Evolutionary conservation across 2,888 invertebrate species (phyloP).

Genomic region (Morpho deidamia): DNA sequence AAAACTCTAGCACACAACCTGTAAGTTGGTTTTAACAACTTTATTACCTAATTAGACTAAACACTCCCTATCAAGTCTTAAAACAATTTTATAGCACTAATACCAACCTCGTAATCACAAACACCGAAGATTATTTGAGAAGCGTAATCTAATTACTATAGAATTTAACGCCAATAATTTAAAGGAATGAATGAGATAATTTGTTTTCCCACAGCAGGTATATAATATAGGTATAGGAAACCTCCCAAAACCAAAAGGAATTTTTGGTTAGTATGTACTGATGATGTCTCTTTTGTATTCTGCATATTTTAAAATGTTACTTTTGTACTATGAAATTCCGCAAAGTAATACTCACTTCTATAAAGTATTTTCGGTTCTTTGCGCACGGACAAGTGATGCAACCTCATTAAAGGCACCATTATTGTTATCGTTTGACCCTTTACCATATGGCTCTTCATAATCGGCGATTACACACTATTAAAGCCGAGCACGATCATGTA

Average conservation of each 20-base stretch:
- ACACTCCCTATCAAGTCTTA: slow-evolving; percentile 44
- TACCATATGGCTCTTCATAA: slow-evolving; percentile 23
- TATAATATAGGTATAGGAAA: slow-evolving; percentile 9
- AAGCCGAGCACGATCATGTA: too few species aligned
- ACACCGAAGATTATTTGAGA: slow-evolving; percentile 35
- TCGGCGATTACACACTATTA: too few species aligned
- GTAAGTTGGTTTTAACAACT: slow-evolving; percentile 50
- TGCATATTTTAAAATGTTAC: too few species aligned
- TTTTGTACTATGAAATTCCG: too few species aligned
- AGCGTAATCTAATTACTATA: slow-evolving; percentile 33
- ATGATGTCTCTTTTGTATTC: background rate
- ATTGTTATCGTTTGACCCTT: slow-evolving; percentile 28
- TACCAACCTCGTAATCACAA: slow-evolving; percentile 30
- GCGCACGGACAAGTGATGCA: slow-evolving; percentile 6
- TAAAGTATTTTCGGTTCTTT: slow-evolving; percentile 1
- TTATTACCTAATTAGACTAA: slow-evolving; percentile 48
- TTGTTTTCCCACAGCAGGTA: slow-evolving; percentile 12
- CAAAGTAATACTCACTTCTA: too few species aligned
- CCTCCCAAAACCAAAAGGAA: background rate
- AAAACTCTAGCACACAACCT: slow-evolving; percentile 66
- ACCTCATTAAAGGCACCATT: slow-evolving; percentile 22
- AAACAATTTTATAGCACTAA: slow-evolving; percentile 38
- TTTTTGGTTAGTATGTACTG: background rate
- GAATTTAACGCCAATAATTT: slow-evolving; percentile 33
- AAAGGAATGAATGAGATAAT: slow-evolving; percentile 30